Evolutionary conservation across 2,888 invertebrate genomes (phyloP).

Genomic region (Tetrapedia diversipes): DNA sequence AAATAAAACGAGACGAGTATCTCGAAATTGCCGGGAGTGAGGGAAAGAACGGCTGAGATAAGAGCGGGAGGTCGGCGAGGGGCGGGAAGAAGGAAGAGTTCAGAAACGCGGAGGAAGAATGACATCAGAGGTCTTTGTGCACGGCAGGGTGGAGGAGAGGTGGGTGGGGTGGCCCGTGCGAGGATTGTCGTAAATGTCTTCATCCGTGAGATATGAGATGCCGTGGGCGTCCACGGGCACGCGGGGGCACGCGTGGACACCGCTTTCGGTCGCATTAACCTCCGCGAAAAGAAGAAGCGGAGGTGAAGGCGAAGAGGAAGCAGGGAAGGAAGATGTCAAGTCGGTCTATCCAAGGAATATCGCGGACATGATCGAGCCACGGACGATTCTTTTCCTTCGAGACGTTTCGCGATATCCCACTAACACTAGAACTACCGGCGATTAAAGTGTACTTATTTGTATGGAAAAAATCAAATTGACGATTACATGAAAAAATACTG

Average conservation of each 20-base stretch:
- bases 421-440: too few species aligned
- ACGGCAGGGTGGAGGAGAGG: slow-evolving; percentile 64
- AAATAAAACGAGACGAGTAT: not conserved
- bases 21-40: not conserved
- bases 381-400: slow-evolving; percentile 7
- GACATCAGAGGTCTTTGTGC: slow-evolving; percentile 65
- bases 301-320: slow-evolving; percentile 58
- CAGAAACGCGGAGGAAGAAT: slow-evolving; percentile 53
- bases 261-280: slow-evolving; percentile 74
- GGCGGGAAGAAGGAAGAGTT: not conserved
- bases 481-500: too few species aligned
- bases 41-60: not conserved
- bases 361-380: slow-evolving; percentile 61
- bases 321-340: slow-evolving; percentile 54
- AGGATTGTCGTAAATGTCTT: slow-evolving; percentile 82
- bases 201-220: slow-evolving; percentile 82
- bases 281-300: slow-evolving; percentile 53
- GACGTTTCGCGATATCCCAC: slow-evolving; percentile 12
- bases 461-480: too few species aligned
- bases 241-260: slow-evolving; percentile 70
- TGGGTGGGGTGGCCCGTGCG: slow-evolving; percentile 70
- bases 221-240: slow-evolving; percentile 77
- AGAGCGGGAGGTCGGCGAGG: not conserved
- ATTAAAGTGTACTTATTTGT: too few species aligned
- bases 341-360: slow-evolving; percentile 35